Base-by-base conservation (phyloP, 1,140 invertebrate genomes). In the Bombus picipes region DNA sequence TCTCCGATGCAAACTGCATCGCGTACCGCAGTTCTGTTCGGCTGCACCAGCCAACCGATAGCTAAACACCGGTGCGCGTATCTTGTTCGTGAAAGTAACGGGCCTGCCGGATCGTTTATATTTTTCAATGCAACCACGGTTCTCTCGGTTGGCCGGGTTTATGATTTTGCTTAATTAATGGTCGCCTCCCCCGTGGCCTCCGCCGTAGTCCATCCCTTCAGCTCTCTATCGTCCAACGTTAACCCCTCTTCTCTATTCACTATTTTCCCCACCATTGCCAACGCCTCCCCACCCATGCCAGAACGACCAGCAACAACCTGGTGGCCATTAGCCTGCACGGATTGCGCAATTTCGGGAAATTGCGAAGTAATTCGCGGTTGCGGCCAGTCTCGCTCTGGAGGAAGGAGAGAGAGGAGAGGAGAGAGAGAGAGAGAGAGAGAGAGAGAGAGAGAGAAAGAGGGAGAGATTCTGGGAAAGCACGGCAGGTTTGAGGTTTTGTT, bases 91-190 rank as follows among this genome's bases (percentile, higher is more conserved):
- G 89, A 90, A 90, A 90, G 89, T 90, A 90, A 90, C 88, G 81
- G 86, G 39, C 81, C 39, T 25, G 3, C 15, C 34, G 12, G 53
- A 8, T 9, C 77, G 82, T 90, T 88, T 85, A 83, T 81, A 87
- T 90, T 88, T 90, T 90, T 88, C 88, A 85, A 85, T 89, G 79
- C 62, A 75, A 81, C 62, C 70, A 18, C 65, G 41, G 65, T 86
- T 81, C 80, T 78, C 68, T 41, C 66, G 77, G 34, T 32, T 74
- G 73, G 41, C 37, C 77, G 90, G 85, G 90, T 92, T 93, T 93
- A 92, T 92, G 92, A 93, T 92, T 92, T 91, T 88, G 87, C 89
- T 93, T 93, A 92, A 92, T 92, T 93, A 91, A 92, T 92, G 91
- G 89, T 90, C 86, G 62, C 80, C 74, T 83, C 85, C 72, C 81